Base-by-base conservation (phyloP, 2,888 invertebrate species). In the Osedax fenrisi region DNA sequence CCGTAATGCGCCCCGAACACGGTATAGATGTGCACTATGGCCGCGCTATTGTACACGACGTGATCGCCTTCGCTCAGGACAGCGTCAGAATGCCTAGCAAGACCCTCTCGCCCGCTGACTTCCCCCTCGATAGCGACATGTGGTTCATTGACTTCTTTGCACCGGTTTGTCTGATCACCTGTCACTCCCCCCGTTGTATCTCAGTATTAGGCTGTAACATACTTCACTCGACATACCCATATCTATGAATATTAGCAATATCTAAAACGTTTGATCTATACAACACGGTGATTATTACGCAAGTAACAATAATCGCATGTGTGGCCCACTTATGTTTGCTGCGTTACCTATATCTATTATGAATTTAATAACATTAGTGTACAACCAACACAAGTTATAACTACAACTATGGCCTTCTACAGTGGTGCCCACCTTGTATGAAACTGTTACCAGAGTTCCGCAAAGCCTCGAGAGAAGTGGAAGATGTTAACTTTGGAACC, bases 121-220 rank as follows among this genome's bases (percentile, higher is more conserved):
- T 89, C 77, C 84, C 85, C 0, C 80, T 82, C 68, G 82, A 82
- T 76, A 73, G 78, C 26, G 80, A 84, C 41, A 81, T 83, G 26
- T 90, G 89, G 89, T 88, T 90, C 79, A 86, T 91, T 26, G 90
- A 90, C 81, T 90, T 90, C 87, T 90, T 89, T 83, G 89, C 90
- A 0, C 90, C 90, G 25, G 86, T 86, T 78, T 81, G 84, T 82
- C 25, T 21, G 26, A 25, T 56, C 17, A 26, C 10, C 21, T 27
- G 13, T 71, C 13, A 56, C 27, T n/a, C n/a, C n/a, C n/a, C n/a
- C n/a, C n/a, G n/a, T n/a, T n/a, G n/a, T n/a, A n/a, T n/a, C n/a
- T n/a, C 3, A 72, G 22, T 25, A n/a, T 3, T 10, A 56, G 17
- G 17, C 17, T 56, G 13, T 56, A 56, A 56, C 13, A 13, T 13